A percentile compares a stretch with the other conserved stretches of the same genome.
phyloP scores from a whole-genome alignment of 2,113 vertebrate species.

The Gallinago paraguaiae region DNA sequence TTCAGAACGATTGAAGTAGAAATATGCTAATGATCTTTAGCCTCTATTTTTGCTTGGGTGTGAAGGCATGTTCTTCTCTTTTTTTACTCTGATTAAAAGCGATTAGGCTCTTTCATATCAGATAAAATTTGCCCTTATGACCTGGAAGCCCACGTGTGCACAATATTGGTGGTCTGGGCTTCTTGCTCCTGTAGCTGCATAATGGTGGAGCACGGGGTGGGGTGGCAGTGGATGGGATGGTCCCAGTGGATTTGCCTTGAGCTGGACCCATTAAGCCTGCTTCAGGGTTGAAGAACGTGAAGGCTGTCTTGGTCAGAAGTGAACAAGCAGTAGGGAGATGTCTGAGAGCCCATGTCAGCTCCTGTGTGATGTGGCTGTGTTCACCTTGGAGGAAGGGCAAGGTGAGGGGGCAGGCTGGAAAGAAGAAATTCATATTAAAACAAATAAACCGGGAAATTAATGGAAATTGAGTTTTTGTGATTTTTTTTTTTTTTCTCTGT shows the following conservation, averaged over 20 bases:
- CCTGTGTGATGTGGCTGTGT: not conserved
- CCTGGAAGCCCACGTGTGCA: fast-evolving
- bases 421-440: not conserved
- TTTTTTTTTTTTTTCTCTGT: not conserved
- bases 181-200: fast-evolving
- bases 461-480: not conserved
- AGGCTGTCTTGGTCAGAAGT: not conserved
- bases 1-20: conserved; percentile 1
- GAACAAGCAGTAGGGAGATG: not conserved
- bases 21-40: not conserved
- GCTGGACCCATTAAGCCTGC: not conserved
- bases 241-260: not conserved
- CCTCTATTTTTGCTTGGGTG: not conserved
- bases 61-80: not conserved
- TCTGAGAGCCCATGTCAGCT: not conserved
- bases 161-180: not conserved
- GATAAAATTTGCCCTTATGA: not conserved
- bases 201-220: not conserved
- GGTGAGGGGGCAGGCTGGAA: not conserved
- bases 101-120: not conserved
- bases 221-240: not conserved
- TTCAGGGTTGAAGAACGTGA: not conserved
- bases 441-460: not conserved
- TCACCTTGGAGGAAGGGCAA: not conserved
- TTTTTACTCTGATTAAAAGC: not conserved